Evolutionary conservation across 2,113 vertebrate species (phyloP), one percentile per base, ranked within the genome.

Genomic region (Amblyornis subalaris): DNA sequence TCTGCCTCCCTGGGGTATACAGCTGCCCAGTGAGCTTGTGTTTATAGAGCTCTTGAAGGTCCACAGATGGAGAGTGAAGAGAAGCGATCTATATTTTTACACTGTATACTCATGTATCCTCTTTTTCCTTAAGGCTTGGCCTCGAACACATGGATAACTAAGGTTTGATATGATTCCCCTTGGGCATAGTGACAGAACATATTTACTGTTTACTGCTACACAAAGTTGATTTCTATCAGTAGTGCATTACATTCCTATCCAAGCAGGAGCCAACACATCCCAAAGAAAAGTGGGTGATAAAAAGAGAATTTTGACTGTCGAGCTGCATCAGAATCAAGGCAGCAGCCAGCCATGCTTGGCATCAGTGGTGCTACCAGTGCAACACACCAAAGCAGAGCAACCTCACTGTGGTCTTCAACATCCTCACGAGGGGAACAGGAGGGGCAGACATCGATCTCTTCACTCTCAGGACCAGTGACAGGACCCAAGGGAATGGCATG

Each of bases 31-130:
- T 28, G 51, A 93, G 47, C 60, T 87, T 73, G 55, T 85, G 65
- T 93, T 94, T 96, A 69, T 87, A 87, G 92, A 96, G 67, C 42
- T 92, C 54, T 77, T 82, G 54, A 93, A 81, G 51, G 85, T 67
- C 55, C 85, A 92, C 88, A 94, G 82, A 93, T 67, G 55, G 82
- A 87, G n/a, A 88, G 35, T 9, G 18, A 66, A 93, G 66, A 72
- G 51, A 82, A 65, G 29, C 38, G 93, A 92, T 77, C 86, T 77
- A 25, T 81, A 82, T 85, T 95, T 95, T 93, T 77, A 90, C 45
- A 62, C 38, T 83, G 42, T 78, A 38, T 73, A 74, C 84, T 85
- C 91, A 53, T 23, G 28, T 88, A 81, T n/a, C 15, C 24, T 85
- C 66, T 80, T 81, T 58, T 70, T 91, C 80, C 70, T 89, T 54